phyloP scores from a whole-genome alignment of 2,797 vertebrate genomes.

The Lutjanus argentimaculatus region DNA sequence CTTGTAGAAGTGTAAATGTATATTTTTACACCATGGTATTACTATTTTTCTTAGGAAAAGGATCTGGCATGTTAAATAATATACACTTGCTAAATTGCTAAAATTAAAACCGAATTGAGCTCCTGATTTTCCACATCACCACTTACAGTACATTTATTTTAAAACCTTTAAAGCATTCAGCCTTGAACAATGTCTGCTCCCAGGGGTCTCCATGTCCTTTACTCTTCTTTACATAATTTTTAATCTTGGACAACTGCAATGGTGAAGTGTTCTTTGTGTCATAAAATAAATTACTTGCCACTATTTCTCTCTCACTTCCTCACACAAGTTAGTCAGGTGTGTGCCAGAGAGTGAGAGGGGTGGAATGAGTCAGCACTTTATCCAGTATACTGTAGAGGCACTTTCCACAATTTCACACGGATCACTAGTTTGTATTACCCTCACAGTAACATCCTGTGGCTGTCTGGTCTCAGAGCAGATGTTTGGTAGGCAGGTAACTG shows the following conservation, averaged over 20 bases:
- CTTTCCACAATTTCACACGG: constrained; percentile 57
- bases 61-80: not conserved
- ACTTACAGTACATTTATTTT: constrained; percentile 1
- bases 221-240: constrained; percentile 23
- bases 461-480: constrained; percentile 66
- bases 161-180: constrained; percentile 7
- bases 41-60: not conserved
- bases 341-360: constrained; percentile 27
- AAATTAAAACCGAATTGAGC: constrained; percentile 10
- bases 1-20: not conserved
- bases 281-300: constrained; percentile 39
- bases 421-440: constrained; percentile 67
- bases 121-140: not conserved
- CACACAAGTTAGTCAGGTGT: constrained; percentile 24
- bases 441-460: constrained; percentile 61
- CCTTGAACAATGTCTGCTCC: constrained; percentile 19
- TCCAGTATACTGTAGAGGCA: constrained; percentile 47
- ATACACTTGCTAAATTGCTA: not conserved
- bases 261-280: constrained; percentile 28
- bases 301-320: constrained; percentile 13
- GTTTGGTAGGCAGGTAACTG: constrained; percentile 53
- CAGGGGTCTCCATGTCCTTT: constrained; percentile 18
- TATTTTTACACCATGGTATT: not conserved
- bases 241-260: constrained; percentile 24
- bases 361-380: constrained; percentile 71